Evolutionary conservation across 1,140 invertebrate genomes (phyloP), one percentile per base, ranked within the genome.

Genomic region (Bombus pascuorum): DNA sequence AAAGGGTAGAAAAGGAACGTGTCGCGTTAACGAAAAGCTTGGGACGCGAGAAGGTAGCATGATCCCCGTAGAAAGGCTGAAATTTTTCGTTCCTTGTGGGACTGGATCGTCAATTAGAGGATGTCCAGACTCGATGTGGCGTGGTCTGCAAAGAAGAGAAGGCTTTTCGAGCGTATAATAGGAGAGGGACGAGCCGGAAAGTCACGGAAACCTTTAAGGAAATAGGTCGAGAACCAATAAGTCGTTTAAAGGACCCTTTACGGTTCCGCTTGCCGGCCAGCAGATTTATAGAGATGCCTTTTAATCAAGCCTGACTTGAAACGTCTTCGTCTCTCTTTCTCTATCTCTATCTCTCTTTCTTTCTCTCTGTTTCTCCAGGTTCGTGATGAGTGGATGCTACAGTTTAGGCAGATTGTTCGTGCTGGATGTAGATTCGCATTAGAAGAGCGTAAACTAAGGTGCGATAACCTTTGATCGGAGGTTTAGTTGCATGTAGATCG

Each of bases 161-260:
- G 32, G n/a, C 18, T 65, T 70, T 44, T 42, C 82, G 65, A 68
- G 65, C 74, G 82, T 70, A 34, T 78, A 78, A 83, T 78, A 57
- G 75, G 65, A 12, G 59, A 28, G 32, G 42, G 73, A n/a, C 72
- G n/a, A 57, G 74, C 42, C 34, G 12, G 65, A 78, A 83, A 78
- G 47, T 78, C 82, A 37, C 44, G 82, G 74, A 83, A 78, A 42
- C 62, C 74, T 83, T 78, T 83, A 81, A 85, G 83, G 83, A 85
- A 85, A 81, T 73, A 81, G 83, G 83, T 85, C 83, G 77, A 81
- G 77, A 81, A 73, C 83, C 83, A 85, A 85, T 85, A 81, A 85
- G 70, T 73, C 77, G 83, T 81, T 85, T 85, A 85, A 85, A 62
- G 83, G 75, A 80, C 70, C 53, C 83, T 80, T 44, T 80, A 85